Evolutionary conservation across 1,140 invertebrate genomes (phyloP), one percentile per base, ranked within the genome.

Genomic region (Neomicropteryx cornuta): DNA sequence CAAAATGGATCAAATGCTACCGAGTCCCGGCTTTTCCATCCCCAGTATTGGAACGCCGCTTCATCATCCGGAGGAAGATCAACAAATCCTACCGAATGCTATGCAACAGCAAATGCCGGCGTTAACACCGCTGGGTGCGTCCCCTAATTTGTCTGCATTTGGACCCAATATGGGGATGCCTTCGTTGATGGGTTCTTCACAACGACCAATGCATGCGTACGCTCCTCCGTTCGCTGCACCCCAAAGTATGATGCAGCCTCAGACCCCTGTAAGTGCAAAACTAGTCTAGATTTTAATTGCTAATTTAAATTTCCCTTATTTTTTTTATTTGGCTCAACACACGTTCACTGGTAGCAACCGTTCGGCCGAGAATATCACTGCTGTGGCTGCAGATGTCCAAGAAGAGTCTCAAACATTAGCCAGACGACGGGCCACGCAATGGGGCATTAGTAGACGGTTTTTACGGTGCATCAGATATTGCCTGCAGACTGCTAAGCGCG

Each of bases 11-110:
- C 82, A 89, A 62, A 89, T 91, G 83, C 65, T 91, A 43, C 82
- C 83, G 11, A 90, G 87, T 68, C 87, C 87, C 2, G 85, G 83
- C 29, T 87, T 83, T 53, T 87, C 83, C 45, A 88, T 91, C 60
- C 86, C 87, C 35, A 88, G 85, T 55, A 89, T 92, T 53, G 87
- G 85, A 35, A 92, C 87, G 2, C 88, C 88, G 4, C 53, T 89
- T 13, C 86, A 91, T 68, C 87, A 90, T 49, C 83, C 86, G n/a
- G 87, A 91, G 54, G 86, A 91, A 60, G 88, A 92, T 62, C 86
- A 89, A 59, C 77, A 83, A 58, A 87, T 87, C 54, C 62, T 86
- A 24, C 81, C 86, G 24, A 79, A 82, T 71, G 81, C 84, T 5
- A 62, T 85, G 34, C 84, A 87, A 49, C 81, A 84, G 48, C 68